Conservation (phyloP, 2,797 vertebrate genomes). For the Poecilia velifera region DNA sequence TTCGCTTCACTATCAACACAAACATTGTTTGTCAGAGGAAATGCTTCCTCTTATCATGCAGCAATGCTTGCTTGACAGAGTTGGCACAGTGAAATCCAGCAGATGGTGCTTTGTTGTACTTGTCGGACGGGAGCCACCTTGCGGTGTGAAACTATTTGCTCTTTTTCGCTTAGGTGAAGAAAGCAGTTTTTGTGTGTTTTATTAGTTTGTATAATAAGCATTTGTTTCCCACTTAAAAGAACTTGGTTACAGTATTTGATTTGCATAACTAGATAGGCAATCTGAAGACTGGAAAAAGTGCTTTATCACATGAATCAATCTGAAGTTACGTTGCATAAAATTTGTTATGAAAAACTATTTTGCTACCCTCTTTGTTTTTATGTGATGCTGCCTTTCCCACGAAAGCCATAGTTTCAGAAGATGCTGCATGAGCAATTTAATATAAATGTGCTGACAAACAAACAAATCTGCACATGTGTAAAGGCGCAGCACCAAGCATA, state of each 20-base stretch:
- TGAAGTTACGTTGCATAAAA: slow-evolving; percentile 1
- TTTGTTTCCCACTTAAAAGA: background rate
- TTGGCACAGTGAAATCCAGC: slow-evolving; percentile 6
- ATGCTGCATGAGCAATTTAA: slow-evolving; percentile 60
- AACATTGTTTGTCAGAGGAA: slow-evolving; percentile 10
- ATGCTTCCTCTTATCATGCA: slow-evolving; percentile 36
- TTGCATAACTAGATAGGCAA: background rate
- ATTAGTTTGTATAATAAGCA: slow-evolving; percentile 44
- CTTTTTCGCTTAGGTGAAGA: background rate
- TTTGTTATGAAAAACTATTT: background rate
- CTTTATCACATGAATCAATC: slow-evolving; percentile 5
- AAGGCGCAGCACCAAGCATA: slow-evolving; percentile 33
- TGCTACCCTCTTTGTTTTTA: background rate
- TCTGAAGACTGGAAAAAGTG: background rate
- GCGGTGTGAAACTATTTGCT: slow-evolving; percentile 21
- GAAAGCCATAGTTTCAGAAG: slow-evolving; percentile 43
- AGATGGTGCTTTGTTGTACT: background rate
- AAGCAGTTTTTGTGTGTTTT: slow-evolving; percentile 10
- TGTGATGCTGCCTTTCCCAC: slow-evolving; percentile 16
- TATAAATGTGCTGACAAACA: slow-evolving; percentile 56
- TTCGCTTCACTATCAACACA: slow-evolving; percentile 10
- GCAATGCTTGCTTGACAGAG: background rate
- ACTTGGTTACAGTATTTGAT: background rate
- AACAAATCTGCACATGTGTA: slow-evolving; percentile 48
- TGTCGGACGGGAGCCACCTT: slow-evolving; percentile 41